Base-by-base conservation (phyloP, 2,888 invertebrate genomes). In the Thecocarcelia acutangulata region DNA sequence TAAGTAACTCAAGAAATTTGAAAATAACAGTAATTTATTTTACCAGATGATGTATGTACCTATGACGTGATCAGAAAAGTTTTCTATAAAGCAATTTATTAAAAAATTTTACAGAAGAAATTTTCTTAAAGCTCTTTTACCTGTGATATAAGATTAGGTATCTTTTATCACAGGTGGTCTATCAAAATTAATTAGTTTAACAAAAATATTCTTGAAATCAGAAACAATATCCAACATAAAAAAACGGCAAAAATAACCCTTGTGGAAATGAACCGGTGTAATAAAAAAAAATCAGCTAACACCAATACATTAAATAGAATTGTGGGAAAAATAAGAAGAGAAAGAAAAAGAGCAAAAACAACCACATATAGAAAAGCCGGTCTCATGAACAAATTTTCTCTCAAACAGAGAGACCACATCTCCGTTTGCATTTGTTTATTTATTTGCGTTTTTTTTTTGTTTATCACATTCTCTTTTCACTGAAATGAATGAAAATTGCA, bases 311-410 rank as follows among this genome's bases (percentile, higher is more conserved):
- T 15, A 12, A 24, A 19, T 33, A 33, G 8, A 33, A 33, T 33
- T 33, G 33, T 33, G 33, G 33, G 33, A 33, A 33, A 33, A 33
- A 33, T 33, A 33, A 33, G 33, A 8, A 15, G 1, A 28, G 12
- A 44, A 42, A 37, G 75, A 28, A 72, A 46, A 42, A 61, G 81
- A 75, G 61, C 46, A 15, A 17, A 42, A 54, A 58, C 19, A 73
- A 63, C 56, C 11, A 46, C 13, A 58, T 56, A 21, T 11, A 33
- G 56, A 75, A 84, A 85, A 82, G 85, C 84, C 85, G 85, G 85
- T 85, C 85, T 85, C 85, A 80, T 58, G 54, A 24, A 46, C 40
- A 69, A 61, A 40, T 73, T 56, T 56, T 42, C 63, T 66, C 59
- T 33, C 37, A 70, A 40, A 68, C 2, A 8, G 5, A 61, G 44